These are phyloP conservation scores for Lasiommata megera DNA, from an alignment of 2,888 invertebrate genomes.

Conservation along the genomic window DNA sequence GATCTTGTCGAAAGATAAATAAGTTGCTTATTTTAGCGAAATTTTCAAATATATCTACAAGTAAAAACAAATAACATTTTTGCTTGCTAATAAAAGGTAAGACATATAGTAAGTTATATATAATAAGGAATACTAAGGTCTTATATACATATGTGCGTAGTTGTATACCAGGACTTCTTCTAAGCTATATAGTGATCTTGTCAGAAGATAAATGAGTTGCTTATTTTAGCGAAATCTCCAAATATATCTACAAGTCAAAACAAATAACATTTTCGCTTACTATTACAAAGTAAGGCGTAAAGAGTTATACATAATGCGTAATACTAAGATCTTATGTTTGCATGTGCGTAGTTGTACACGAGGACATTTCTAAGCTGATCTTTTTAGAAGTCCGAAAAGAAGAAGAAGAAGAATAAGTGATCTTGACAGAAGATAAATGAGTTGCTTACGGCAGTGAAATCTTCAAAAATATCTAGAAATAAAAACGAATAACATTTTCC, in stretches of 20 bases:
- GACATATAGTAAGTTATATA: too few relatives aligned
- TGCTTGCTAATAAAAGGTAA: background rate
- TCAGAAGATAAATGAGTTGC: background rate
- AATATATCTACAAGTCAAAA: conserved; percentile 28
- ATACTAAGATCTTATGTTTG: too few relatives aligned
- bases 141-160: background rate
- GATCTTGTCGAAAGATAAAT: conserved; percentile 1
- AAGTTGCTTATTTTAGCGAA: background rate
- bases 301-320: too few relatives aligned
- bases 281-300: too few relatives aligned
- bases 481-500: conserved; percentile 30
- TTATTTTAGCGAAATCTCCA: conserved; percentile 8
- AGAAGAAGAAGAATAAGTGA: conserved; percentile 28
- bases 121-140: too few relatives aligned
- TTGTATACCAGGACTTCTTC: background rate
- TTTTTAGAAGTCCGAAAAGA: background rate
- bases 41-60: conserved; percentile 14
- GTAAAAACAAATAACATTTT: conserved; percentile 30
- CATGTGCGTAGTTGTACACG: background rate
- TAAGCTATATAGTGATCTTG: background rate
- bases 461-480: conserved; percentile 11
- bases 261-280: conserved; percentile 12
- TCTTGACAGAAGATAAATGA: background rate
- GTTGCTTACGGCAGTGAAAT: conserved; percentile 4
- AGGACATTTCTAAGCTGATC: background rate